Evolutionary conservation across 2,113 vertebrate species (phyloP).

Genomic region (Periophthalmodon schlosseri): DNA sequence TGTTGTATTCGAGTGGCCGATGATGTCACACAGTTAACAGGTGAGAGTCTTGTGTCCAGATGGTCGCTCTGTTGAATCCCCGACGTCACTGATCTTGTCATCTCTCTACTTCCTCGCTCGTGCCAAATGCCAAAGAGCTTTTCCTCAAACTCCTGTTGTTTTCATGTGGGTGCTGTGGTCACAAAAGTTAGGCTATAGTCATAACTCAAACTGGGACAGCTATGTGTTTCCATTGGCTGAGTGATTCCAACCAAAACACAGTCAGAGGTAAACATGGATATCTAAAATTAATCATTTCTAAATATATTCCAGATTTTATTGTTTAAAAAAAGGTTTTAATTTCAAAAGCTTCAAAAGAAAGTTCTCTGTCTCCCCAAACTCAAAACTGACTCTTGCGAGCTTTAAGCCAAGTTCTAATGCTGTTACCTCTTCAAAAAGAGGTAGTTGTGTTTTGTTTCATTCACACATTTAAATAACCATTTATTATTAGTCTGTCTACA

Average conservation of each 20-base stretch:
- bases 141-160: constrained; percentile 6
- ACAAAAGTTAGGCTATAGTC: neutral
- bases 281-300: neutral
- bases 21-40: constrained; percentile 17
- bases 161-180: neutral
- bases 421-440: no score
- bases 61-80: constrained; percentile 44
- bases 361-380: no score
- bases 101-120: constrained; percentile 18
- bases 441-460: no score
- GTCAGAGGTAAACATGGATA: neutral
- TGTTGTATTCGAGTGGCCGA: neutral
- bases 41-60: constrained; percentile 42
- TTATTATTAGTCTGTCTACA: no score
- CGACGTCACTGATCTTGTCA: constrained; percentile 21
- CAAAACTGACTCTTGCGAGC: no score
- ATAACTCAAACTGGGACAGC: neutral
- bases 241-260: no score
- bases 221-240: neutral
- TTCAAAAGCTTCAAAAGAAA: no score
- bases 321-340: no score
- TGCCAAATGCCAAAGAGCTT: constrained; percentile 14
- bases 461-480: no score
- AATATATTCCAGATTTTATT: no score
- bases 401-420: no score